Evolutionary conservation across 2,113 vertebrate species (phyloP), one percentile per base, ranked within the genome.

Genomic region (Phodopus roborovskii): DNA sequence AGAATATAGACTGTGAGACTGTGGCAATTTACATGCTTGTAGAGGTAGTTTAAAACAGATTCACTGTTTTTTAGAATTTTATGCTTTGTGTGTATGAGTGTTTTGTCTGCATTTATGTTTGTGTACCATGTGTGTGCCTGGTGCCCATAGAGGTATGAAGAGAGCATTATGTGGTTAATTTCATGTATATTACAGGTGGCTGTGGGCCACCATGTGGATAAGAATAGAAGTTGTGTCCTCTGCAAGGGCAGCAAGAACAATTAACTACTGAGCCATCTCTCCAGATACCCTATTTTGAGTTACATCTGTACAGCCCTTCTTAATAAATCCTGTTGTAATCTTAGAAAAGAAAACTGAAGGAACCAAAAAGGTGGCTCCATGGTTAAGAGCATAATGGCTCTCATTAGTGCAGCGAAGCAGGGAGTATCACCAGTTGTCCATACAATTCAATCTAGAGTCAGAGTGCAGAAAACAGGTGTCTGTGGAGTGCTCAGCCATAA

Each of bases 301-400:
- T 88, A 87, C 60, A 79, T 68, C 70, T 74, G 39, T 90, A 71
- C 33, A n/a, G 45, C 9, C 53, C 81, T 94, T 86, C 24, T 82
- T 58, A 81, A 74, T 6, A 95, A 88, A 91, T 82, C 81, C 20
- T 84, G 28, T 53, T 94, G n/a, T 68, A 9, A 92, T 60, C 17
- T 75, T 89, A 36, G 30, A 82, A 75, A 68, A 58, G 0, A 66
- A 82, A 82, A 85, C 42, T 3, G 2, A 36, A 68, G 83, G 42
- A 45, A 60, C 7, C 12, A n/a, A 79, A 68, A 60, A 48, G 33
- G 48, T 71, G 36, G 48, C 39, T 56, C 66, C 6, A 33, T 50
- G 30, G 42, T 22, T 86, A 86, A 70, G 42, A 50, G 60, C 60
- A 66, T 8, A 64, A 58, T 28, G 22, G 9, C 79, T 22, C 36